These are phyloP conservation scores for Smittia sp. DNA, from an alignment of 2,888 invertebrate genomes.

Conservation along the genomic window DNA sequence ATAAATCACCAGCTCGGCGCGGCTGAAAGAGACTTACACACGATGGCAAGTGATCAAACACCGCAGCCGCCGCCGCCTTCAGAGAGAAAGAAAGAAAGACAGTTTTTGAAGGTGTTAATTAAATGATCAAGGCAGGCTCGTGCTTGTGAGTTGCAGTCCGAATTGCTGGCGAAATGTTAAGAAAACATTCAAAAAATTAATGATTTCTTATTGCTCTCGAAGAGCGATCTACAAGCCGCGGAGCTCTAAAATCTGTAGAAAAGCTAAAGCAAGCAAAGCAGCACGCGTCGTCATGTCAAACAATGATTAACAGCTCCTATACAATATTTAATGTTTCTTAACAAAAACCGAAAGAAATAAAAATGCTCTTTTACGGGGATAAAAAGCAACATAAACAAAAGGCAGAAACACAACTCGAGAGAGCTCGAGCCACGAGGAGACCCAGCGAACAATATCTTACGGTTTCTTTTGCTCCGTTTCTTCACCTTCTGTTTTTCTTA, in stretches of 20 bases:
- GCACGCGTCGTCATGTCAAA: constrained; percentile 41
- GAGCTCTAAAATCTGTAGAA: constrained; percentile 6
- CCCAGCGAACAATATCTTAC: constrained; percentile 12
- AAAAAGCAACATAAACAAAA: constrained; percentile 30
- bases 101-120: constrained; percentile 14
- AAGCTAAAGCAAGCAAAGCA: background rate
- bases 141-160: background rate
- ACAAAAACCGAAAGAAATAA: constrained; percentile 27
- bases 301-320: constrained; percentile 39
- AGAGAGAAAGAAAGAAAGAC: too few relatives aligned
- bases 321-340: constrained; percentile 25
- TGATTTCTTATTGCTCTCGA: constrained; percentile 23
- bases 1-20: background rate
- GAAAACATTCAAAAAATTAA: background rate
- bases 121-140: background rate
- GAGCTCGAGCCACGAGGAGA: background rate
- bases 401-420: constrained; percentile 10
- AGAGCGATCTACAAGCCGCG: background rate
- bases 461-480: constrained; percentile 21
- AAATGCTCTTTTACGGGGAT: constrained; percentile 29
- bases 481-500: constrained; percentile 22
- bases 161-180: background rate
- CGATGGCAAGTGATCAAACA: background rate
- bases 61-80: background rate
- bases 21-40: background rate